Evolutionary conservation across 2,113 vertebrate species (phyloP).

Genomic region (Dolichallabes microphthalmus): DNA sequence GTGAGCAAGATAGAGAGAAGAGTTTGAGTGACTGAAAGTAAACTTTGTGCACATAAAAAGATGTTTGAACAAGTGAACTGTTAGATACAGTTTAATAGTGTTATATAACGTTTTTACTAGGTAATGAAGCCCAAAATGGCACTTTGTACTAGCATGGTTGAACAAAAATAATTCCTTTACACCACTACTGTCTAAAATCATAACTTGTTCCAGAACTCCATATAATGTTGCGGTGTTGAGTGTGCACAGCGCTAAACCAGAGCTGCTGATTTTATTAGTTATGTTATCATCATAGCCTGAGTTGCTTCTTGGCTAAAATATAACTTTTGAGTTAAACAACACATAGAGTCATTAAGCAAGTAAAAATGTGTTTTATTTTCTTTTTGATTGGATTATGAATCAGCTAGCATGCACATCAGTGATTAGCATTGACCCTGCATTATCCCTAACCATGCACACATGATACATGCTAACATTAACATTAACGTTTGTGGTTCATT

Average conservation of each 20-base stretch:
- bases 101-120: too few species aligned
- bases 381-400: background rate
- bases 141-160: too few species aligned
- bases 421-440: background rate
- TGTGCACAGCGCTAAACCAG: background rate
- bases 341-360: background rate
- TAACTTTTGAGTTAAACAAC: background rate
- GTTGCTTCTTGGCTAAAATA: background rate
- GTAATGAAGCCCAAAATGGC: too few species aligned
- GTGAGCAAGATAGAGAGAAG: too few species aligned
- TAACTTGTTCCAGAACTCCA: background rate
- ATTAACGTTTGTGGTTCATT: background rate
- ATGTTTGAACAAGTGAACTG: too few species aligned
- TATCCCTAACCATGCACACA: background rate
- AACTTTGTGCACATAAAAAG: too few species aligned
- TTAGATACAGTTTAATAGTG: too few species aligned
- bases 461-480: background rate
- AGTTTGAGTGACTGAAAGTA: too few species aligned
- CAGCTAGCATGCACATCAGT: background rate
- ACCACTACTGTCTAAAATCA: background rate
- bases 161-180: too few species aligned
- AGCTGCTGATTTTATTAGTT: background rate
- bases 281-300: background rate
- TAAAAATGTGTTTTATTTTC: background rate
- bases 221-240: background rate